Base-by-base conservation (phyloP, 37 sponge, comb jelly and placozoan species). In the Chondrilla cf. caribensis region DNA sequence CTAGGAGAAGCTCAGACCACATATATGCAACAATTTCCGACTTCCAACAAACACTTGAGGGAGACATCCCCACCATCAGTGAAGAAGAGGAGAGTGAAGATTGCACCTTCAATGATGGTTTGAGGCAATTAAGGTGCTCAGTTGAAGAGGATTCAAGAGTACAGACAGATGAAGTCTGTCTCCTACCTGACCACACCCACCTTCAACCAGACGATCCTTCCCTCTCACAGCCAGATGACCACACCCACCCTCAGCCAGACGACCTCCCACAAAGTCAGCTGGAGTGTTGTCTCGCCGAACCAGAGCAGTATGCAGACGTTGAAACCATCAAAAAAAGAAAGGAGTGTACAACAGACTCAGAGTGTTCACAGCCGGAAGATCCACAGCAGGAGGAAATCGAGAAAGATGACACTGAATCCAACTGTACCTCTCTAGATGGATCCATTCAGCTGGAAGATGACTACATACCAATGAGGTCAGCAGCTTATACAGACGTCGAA, bases 391-490 rank as follows among this genome's bases (percentile, higher is more conserved):
- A 47, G 11, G 51, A 11, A 11, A 14, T 11, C 6, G 51, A 47
- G 51, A 11, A 47, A 47, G 51, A 47, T n/a, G 64, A 62, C 22
- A 62, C 18, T 28, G 64, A 15, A 29, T n/a, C n/a, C 51, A 47
- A 11, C 51, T 47, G 51, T 47, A 47, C 51, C 51, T 47, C 51
- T 47, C 51, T 11, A 47, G n/a, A n/a, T n/a, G n/a, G n/a, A n/a
- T n/a, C n/a, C n/a, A 6, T 47, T 6, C 51, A 47, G 51, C 51
- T 47, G 51, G 51, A 62, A 22, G 76, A 73, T 40, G 76, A 73
- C 43, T 73, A 73, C 25, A 40, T 73, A 9, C 76, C 76, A 14
- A 73, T 73, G 76, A 39, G 40, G 24, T 73, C 76, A n/a, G 76
- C 76, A 40, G 41, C 38, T 73, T 42, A 21, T 19, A 39, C 21